Conservation (phyloP, 2,113 vertebrate genomes). For the Clupea harengus region DNA sequence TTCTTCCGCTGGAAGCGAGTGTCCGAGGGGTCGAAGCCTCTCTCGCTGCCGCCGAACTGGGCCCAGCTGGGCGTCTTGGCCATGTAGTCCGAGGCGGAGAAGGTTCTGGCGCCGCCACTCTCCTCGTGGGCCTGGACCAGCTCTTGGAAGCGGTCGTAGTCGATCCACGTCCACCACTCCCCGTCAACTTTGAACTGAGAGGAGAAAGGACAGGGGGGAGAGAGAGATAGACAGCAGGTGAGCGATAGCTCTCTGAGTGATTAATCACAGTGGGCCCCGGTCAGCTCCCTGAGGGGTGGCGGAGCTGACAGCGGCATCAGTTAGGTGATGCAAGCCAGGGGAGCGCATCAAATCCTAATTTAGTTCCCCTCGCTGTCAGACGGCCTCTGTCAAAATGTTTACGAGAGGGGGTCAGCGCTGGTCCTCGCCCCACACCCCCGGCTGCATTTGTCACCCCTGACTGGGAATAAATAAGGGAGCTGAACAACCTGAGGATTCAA, state of each 20-base stretch:
- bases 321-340: background rate
- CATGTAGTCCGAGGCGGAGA: slow-evolving; percentile 80
- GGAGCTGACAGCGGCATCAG: background rate
- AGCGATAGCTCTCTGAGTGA: background rate
- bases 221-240: background rate
- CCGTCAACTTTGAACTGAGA: slow-evolving; percentile 83
- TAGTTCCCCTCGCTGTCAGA: background rate
- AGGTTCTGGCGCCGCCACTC: slow-evolving; percentile 66
- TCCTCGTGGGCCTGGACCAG: slow-evolving; percentile 68
- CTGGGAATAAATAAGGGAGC: background rate
- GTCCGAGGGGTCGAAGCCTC: slow-evolving; percentile 87
- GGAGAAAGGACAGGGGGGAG: background rate
- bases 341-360: slow-evolving; percentile 12
- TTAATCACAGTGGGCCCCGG: background rate
- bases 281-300: background rate
- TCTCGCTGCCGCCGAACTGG: slow-evolving; percentile 79
- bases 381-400: slow-evolving; percentile 2
- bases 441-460: background rate
- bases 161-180: slow-evolving; percentile 90
- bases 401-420: background rate
- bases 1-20: slow-evolving; percentile 80
- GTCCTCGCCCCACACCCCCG: background rate
- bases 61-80: slow-evolving; percentile 87
- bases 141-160: slow-evolving; percentile 87
- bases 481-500: background rate